These are phyloP conservation scores for Nephrocerus scutellatus DNA, from an alignment of 2,888 invertebrate species.

Conservation along the genomic window DNA sequence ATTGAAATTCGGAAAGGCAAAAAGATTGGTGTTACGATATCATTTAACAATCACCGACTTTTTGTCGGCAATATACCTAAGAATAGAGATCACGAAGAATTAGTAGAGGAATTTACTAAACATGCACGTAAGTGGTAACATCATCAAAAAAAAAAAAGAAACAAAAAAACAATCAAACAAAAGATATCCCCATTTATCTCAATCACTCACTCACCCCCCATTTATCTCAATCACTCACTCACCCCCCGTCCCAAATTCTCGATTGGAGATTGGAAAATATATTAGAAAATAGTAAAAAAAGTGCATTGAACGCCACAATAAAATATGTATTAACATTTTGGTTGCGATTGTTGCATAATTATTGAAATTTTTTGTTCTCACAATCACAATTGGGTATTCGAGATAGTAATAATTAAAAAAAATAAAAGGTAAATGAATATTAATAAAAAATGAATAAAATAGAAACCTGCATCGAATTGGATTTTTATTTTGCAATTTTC, in stretches of 20 bases:
- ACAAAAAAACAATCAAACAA: slow-evolving; percentile 22
- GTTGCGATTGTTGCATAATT: slow-evolving; percentile 38
- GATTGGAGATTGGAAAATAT: slow-evolving; percentile 5
- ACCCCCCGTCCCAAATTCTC: slow-evolving; percentile 18
- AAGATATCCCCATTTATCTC: slow-evolving; percentile 2
- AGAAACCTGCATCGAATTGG: slow-evolving; percentile 37
- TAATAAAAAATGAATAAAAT: slow-evolving; percentile 3
- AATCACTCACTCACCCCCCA: slow-evolving; percentile 1
- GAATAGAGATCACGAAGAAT: slow-evolving; percentile 98
- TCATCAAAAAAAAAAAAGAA: slow-evolving; percentile 28
- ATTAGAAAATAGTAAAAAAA: slow-evolving; percentile 21
- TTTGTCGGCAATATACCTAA: slow-evolving; percentile 99
- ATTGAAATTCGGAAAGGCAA: slow-evolving; percentile 99
- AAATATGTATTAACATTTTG: slow-evolving; percentile 11
- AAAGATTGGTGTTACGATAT: slow-evolving; percentile 99
- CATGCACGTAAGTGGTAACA: slow-evolving; percentile 88
- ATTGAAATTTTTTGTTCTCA: slow-evolving; percentile 7
- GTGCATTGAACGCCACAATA: neutral
- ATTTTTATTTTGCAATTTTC: slow-evolving; percentile 48
- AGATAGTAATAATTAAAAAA: slow-evolving; percentile 21
- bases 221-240: neutral
- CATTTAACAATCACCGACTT: slow-evolving; percentile 99
- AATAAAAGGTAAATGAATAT: slow-evolving; percentile 13
- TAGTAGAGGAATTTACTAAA: slow-evolving; percentile 98
- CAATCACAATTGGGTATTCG: slow-evolving; percentile 6